Conservation (phyloP, 2,888 invertebrate genomes). For the Chrysolina americana region DNA sequence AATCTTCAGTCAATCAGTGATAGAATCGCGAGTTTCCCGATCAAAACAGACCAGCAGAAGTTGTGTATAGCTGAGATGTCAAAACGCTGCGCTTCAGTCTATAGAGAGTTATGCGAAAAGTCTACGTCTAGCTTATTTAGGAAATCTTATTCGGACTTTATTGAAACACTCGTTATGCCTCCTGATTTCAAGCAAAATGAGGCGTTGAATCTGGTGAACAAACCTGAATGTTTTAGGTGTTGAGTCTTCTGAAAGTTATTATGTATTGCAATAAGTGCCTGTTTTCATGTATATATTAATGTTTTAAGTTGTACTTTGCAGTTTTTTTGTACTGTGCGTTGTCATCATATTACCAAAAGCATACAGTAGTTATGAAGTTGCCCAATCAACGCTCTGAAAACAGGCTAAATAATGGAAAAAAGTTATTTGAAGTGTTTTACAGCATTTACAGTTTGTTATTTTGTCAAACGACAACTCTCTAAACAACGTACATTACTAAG, state of each 20-base stretch:
- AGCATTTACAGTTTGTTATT: no score
- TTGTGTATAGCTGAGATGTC: constrained; percentile 60
- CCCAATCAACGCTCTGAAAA: no score
- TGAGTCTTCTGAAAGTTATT: constrained; percentile 10
- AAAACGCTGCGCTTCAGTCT: constrained; percentile 57
- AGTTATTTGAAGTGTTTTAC: no score
- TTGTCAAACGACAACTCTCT: background rate
- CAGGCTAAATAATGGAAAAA: no score
- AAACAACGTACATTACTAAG: background rate
- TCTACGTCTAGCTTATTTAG: constrained; percentile 44
- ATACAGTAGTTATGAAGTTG: no score
- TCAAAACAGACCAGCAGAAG: constrained; percentile 56
- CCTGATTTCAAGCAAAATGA: constrained; percentile 60
- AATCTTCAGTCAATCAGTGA: constrained; percentile 53
- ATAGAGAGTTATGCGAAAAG: constrained; percentile 54
- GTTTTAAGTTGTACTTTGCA: constrained; percentile 5
- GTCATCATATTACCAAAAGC: background rate
- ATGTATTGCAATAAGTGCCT: constrained; percentile 18
- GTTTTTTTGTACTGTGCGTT: constrained; percentile 14
- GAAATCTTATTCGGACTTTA: constrained; percentile 53
- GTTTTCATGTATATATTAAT: constrained; percentile 14
- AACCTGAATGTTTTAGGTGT: constrained; percentile 25
- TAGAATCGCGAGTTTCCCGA: constrained; percentile 53
- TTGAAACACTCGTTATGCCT: constrained; percentile 59
- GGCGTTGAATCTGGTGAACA: constrained; percentile 54